Evolutionary conservation across 2,797 vertebrate species (phyloP), one percentile per base, ranked within the genome.

Genomic region (Clarias fuscus): DNA sequence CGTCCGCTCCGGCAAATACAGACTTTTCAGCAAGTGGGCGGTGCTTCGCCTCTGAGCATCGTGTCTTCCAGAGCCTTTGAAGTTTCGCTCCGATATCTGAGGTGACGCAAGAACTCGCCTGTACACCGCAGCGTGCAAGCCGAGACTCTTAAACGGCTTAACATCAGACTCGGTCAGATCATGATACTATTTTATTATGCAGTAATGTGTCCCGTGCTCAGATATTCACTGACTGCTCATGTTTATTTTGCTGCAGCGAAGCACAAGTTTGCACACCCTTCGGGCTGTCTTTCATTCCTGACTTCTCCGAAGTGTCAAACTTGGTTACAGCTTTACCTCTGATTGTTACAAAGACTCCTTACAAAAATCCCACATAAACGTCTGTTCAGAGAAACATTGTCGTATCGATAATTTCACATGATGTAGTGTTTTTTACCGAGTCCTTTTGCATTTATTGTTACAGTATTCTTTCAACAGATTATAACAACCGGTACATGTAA

Each of bases 1-100:
- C 18, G 30, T 78, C 82, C 71, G 80, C 33, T 67, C 85, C 13
- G 4, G 5, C 84, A 84, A 86, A 88, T 68, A 76, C 70, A 72
- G 81, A 85, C 78, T 56, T 48, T 72, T 86, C 40, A 67, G 79
- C 61, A 14, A 71, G 20, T 8, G 30, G n/a, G 43, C 65, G 79
- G 53, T 64, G 33, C 40, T 79, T 76, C 82, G 81, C 77, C 48
- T 67, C 10, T 1, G 5, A 79, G 76, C 76, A 24, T 61, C n/a
- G 43, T n/a, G 59, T 40, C 40, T 79, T 37, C 72, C 53, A 3
- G 64, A 71, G 40, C 75, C 70, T 87, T 84, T 84, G 75, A 87
- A 72, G 75, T 83, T 67, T 59, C 62, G 53, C 85, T 58, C 40
- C 27, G 70, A 58, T 67, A 67, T 20, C 58, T 17, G 33, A 14